Conservation (phyloP, 2,797 vertebrate genomes). For the Cynopterus sphinx region DNA sequence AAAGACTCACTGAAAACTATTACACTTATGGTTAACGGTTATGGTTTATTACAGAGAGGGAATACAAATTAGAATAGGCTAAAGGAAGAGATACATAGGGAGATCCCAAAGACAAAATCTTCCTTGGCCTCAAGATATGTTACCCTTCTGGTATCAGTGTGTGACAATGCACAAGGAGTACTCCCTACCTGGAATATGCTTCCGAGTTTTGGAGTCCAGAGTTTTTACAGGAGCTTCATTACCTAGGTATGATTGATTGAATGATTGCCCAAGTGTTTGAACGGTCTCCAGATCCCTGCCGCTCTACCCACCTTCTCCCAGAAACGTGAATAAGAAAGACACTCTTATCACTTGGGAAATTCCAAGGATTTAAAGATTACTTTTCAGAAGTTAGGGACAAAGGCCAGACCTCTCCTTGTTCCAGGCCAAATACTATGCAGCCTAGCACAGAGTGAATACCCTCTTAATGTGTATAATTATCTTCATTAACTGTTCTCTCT, state of each 20-base stretch:
- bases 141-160: neutral
- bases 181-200: neutral
- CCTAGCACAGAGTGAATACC: neutral
- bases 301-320: neutral
- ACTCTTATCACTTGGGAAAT: neutral
- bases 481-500: neutral
- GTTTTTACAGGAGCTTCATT: neutral
- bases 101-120: neutral
- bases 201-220: neutral
- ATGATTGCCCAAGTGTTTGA: neutral
- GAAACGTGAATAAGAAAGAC: neutral
- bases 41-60: neutral
- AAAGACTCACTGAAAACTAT: neutral
- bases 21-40: neutral
- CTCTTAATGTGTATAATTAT: neutral
- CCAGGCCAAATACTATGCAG: neutral
- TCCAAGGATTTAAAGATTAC: neutral
- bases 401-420: neutral
- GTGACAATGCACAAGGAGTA: neutral
- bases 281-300: neutral
- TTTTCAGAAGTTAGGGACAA: neutral
- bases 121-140: neutral
- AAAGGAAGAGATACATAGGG: neutral
- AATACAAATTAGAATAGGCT: neutral
- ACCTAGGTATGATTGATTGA: neutral